Conservation (phyloP, 2,797 vertebrate genomes). For the Hirundo rustica region DNA sequence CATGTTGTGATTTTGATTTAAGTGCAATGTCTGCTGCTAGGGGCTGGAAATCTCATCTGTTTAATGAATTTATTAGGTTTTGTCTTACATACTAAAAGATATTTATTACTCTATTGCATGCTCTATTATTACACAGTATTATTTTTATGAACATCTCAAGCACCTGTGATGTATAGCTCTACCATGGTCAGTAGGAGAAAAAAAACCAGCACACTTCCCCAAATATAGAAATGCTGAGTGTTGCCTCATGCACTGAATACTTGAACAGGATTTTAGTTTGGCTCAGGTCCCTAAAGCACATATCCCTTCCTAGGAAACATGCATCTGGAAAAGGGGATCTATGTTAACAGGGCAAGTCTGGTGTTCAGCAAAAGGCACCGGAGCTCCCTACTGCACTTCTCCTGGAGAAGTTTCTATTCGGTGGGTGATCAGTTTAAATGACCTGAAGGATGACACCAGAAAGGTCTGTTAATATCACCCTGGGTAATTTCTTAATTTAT, state of each 20-base stretch:
- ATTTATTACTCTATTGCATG: slow-evolving; percentile 8
- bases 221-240: slow-evolving; percentile 31
- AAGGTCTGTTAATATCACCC: not conserved
- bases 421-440: not conserved
- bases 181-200: not conserved
- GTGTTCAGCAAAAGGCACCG: not conserved
- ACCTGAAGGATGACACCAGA: not conserved
- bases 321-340: not conserved
- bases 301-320: not conserved
- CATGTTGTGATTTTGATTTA: not conserved
- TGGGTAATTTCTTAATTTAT: not conserved
- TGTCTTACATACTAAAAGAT: not conserved
- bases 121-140: not conserved
- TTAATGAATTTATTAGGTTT: not conserved
- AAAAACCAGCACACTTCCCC: not conserved
- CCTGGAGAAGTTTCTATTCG: not conserved
- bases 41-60: not conserved
- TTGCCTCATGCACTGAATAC: not conserved
- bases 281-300: slow-evolving; percentile 1
- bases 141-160: not conserved
- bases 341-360: not conserved
- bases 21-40: not conserved
- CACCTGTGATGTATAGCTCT: not conserved
- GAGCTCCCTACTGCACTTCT: not conserved
- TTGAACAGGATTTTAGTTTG: not conserved